Evolutionary conservation across 2,888 invertebrate species (phyloP).

Genomic region (Microdon myrmicae): DNA sequence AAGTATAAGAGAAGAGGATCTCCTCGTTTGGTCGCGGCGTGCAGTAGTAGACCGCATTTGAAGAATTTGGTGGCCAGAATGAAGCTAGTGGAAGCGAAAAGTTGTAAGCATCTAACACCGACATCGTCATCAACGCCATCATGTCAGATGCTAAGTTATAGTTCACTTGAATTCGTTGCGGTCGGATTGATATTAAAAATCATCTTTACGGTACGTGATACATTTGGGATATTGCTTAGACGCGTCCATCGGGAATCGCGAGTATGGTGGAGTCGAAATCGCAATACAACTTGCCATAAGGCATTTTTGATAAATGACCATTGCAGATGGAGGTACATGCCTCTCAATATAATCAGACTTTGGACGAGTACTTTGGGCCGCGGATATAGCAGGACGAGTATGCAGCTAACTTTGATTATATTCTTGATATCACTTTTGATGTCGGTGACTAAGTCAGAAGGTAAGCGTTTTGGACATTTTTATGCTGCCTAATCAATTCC

Average conservation of each 20-base stretch:
- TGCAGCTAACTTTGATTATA: conserved; percentile 59
- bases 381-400: conserved; percentile 43
- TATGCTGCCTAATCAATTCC: conserved; percentile 39
- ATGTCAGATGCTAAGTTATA: conserved; percentile 37
- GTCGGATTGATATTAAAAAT: conserved; percentile 37
- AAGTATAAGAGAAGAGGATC: conserved; percentile 65
- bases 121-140: conserved; percentile 15
- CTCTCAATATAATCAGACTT: no score
- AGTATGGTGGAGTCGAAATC: conserved; percentile 45
- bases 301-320: conserved; percentile 8
- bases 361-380: conserved; percentile 29
- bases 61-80: conserved; percentile 17
- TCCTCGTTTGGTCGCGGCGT: conserved; percentile 20
- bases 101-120: conserved; percentile 21
- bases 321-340: conserved; percentile 12
- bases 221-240: conserved; percentile 36
- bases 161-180: conserved; percentile 31
- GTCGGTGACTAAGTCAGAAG: conserved; percentile 59
- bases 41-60: conserved; percentile 15
- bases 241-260: conserved; percentile 35
- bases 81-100: conserved; percentile 36
- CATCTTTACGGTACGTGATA: conserved; percentile 45
- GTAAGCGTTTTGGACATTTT: conserved; percentile 57
- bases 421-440: conserved; percentile 62
- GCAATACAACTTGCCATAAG: conserved; percentile 35